phyloP scores from a whole-genome alignment of 2,113 vertebrate genomes.

The Oxyura jamaicensis region DNA sequence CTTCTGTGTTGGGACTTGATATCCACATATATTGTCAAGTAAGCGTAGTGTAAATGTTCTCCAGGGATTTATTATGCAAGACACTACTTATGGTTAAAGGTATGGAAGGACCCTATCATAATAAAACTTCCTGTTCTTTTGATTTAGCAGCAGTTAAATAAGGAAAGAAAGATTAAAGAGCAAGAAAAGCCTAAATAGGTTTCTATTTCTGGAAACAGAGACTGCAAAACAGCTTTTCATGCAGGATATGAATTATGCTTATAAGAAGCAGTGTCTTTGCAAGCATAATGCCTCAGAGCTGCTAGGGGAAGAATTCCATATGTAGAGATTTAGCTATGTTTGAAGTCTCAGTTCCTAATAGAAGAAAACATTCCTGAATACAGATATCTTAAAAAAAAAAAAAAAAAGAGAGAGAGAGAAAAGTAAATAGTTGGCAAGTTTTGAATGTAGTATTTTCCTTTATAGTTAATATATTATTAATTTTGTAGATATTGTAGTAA shows the following conservation, averaged over 20 bases:
- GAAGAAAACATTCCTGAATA: neutral
- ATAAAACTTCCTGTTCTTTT: constrained; percentile 56
- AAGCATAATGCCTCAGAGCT: neutral
- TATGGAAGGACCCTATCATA: constrained; percentile 44
- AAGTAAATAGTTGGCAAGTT: neutral
- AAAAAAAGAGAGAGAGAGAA: neutral
- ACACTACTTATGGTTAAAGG: neutral
- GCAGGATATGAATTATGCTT: constrained; percentile 38
- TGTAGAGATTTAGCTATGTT: neutral
- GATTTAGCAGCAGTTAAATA: constrained; percentile 43
- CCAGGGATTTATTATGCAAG: neutral
- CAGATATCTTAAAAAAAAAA: neutral
- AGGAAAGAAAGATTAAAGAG: constrained; percentile 60
- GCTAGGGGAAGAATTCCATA: neutral
- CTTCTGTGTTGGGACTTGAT: constrained; percentile 14
- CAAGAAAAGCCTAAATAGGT: constrained; percentile 39
- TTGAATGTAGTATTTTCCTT: neutral
- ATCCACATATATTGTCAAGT: neutral
- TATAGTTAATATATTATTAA: neutral
- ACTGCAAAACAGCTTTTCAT: constrained; percentile 62
- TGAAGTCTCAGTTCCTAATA: neutral
- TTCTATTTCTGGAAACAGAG: constrained; percentile 44
- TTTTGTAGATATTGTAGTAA: neutral
- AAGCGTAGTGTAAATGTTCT: constrained; percentile 14
- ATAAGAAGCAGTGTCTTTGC: constrained; percentile 15